Evolutionary conservation across 2,113 vertebrate species (phyloP), one percentile per base, ranked within the genome.

Genomic region (Neogale vison): DNA sequence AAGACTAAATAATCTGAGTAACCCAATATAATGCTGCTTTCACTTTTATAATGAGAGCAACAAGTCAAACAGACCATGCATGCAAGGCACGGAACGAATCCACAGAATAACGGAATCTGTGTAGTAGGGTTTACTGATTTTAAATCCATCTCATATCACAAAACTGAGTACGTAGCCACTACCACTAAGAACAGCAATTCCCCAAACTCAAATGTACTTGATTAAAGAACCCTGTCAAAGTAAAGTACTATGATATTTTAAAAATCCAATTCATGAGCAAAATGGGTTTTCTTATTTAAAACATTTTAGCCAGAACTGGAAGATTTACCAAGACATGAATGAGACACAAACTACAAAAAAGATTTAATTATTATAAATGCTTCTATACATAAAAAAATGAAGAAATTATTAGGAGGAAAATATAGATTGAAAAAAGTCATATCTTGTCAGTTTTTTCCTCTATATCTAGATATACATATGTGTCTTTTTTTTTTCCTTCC

Each of bases 351-450:
- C 39, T 86, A 71, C 34, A 71, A 93, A 20, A 76, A 95, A 42
- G 52, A 72, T 77, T 74, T 74, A 76, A 57, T 93, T 89, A 92
- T 76, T 92, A 90, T 50, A 74, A 84, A 82, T 59, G 31, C 39
- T 52, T 39, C 71, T 52, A 3, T 34, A 45, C 18, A 88, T 0
- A 79, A 21, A 87, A 87, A 93, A 95, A 88, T 59, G 24, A 88
- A 80, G 31, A 88, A 86, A 95, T 52, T 34, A 90, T 69, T 42
- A 83, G 29, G 21, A 84, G 74, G 55, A 97, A 96, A 83, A 93
- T 65, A 83, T 2, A 77, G 89, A 94, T 13, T 21, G 34, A 61
- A 9, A 67, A 23, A 86, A 52, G 1, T 24, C 34, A 45, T 59
- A 36, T n/a, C 80, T 81, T 86, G 1, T 13, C 47, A 20, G 29